phyloP scores from a whole-genome alignment of 2,113 vertebrate species.

The Corythornis cristatus region DNA sequence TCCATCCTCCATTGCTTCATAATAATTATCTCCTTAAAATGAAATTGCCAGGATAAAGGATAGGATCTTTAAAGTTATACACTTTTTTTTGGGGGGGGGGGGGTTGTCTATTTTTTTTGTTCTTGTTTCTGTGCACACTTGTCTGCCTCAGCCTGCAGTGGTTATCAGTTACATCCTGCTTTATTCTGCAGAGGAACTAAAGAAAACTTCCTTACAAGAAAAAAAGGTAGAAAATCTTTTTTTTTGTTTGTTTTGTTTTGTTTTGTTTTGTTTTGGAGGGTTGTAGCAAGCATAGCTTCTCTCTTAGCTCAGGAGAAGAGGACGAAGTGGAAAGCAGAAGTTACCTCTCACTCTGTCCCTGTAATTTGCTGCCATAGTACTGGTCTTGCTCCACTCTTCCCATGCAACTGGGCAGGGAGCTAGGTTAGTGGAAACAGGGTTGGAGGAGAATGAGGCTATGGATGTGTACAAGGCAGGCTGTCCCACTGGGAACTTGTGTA shows the following conservation, averaged over 20 bases:
- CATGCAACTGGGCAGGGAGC: too few species aligned
- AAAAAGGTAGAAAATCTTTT: accelerated
- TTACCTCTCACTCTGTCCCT: background rate
- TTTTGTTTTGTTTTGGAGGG: background rate
- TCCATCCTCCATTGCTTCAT: background rate
- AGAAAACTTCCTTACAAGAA: background rate
- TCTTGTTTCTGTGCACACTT: background rate
- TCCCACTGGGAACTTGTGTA: background rate
- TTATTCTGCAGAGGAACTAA: background rate
- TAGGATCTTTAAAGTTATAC: background rate
- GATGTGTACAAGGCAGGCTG: background rate
- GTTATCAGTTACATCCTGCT: background rate
- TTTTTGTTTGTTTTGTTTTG: too few species aligned
- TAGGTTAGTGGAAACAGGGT: background rate
- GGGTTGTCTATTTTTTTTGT: background rate
- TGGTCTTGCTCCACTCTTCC: accelerated
- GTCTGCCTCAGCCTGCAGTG: background rate
- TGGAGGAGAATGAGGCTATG: background rate
- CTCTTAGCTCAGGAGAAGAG: background rate
- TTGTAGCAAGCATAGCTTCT: background rate
- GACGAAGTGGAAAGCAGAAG: background rate
- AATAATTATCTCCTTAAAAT: background rate
- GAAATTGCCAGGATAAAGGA: background rate
- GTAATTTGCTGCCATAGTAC: background rate
- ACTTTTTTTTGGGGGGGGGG: background rate